phyloP scores from a whole-genome alignment of 2,113 vertebrate genomes.

The Petaurus breviceps region DNA sequence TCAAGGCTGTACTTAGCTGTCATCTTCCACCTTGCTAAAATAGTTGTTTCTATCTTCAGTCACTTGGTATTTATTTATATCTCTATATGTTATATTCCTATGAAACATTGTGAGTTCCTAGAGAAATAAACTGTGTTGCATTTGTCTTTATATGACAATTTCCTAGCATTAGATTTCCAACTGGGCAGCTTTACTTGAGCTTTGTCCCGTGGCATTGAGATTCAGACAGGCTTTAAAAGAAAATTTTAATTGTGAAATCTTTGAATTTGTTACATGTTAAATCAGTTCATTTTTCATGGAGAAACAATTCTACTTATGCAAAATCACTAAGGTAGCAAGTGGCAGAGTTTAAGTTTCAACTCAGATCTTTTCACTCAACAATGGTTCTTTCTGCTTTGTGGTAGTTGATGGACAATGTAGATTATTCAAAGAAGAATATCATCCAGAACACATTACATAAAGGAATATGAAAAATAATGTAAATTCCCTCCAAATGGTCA shows the following conservation, averaged over 20 bases:
- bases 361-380: background rate
- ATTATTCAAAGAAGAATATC: background rate
- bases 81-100: background rate
- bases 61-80: too few species aligned
- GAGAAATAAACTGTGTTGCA: background rate
- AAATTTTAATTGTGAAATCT: background rate
- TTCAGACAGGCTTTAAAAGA: background rate
- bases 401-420: background rate
- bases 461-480: background rate
- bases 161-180: background rate
- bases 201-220: background rate
- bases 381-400: background rate
- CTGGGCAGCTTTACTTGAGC: background rate
- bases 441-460: background rate
- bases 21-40: too few species aligned
- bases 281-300: background rate
- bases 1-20: too few species aligned
- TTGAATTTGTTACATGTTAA: too few species aligned
- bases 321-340: background rate
- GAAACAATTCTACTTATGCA: background rate
- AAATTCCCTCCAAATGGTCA: background rate
- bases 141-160: background rate
- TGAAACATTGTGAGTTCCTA: background rate
- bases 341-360: background rate
- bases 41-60: too few species aligned